A percentile compares a stretch with the other conserved stretches of the same genome.
Evolutionary conservation across 2,888 invertebrate species (phyloP).

Genomic region (Pardosa pseudoannulata): DNA sequence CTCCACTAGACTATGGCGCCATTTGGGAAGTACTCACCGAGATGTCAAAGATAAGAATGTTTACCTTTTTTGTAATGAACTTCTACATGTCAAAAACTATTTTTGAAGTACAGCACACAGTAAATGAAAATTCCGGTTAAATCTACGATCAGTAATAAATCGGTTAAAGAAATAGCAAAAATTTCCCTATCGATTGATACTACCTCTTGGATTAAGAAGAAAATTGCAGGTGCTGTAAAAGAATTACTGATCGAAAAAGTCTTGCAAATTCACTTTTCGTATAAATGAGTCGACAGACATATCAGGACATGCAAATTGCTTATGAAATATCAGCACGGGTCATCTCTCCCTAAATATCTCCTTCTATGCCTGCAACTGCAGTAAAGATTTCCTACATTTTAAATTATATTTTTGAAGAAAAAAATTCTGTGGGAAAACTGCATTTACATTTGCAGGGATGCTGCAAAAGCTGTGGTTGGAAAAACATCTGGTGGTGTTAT

Average conservation of each 20-base stretch:
- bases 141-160: not conserved
- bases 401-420: constrained; percentile 11
- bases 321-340: constrained; percentile 1
- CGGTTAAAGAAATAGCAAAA: constrained; percentile 7
- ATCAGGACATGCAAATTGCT: constrained; percentile 17
- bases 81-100: not conserved
- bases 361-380: not conserved
- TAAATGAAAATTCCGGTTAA: not conserved
- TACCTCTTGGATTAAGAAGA: not conserved
- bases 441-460: constrained; percentile 23
- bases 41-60: not conserved
- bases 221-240: not conserved
- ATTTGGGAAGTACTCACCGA: not conserved
- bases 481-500: not conserved
- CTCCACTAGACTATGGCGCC: not conserved
- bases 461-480: constrained; percentile 16
- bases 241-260: not conserved
- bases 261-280: constrained; percentile 6
- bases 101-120: not conserved
- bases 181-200: constrained; percentile 16
- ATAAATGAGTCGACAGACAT: constrained; percentile 27
- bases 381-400: not conserved
- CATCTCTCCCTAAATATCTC: not conserved
- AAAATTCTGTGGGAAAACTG: constrained; percentile 10
- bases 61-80: not conserved